A percentile compares a stretch with the other conserved stretches of the same genome.
Conservation (phyloP, 2,113 vertebrate species). For the Rhynchopsitta pachyrhyncha region DNA sequence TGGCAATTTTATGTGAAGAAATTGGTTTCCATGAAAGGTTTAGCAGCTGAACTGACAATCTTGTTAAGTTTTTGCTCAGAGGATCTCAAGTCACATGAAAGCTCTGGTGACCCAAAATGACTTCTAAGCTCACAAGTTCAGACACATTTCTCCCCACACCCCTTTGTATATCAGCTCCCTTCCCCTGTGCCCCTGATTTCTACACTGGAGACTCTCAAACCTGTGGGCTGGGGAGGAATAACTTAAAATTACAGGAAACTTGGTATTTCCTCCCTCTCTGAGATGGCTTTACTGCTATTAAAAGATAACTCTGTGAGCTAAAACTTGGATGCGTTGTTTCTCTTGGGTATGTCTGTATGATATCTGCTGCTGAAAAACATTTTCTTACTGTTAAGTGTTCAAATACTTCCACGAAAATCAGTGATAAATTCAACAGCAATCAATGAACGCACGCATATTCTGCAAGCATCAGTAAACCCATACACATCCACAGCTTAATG, state of each 20-base stretch:
- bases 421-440: background rate
- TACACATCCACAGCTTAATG: background rate
- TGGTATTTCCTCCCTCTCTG: background rate
- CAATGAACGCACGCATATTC: background rate
- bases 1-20: background rate
- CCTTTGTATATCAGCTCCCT: background rate
- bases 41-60: background rate
- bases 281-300: background rate
- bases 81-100: background rate
- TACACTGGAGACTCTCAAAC: background rate
- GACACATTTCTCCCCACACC: background rate
- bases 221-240: background rate
- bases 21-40: background rate
- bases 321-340: background rate
- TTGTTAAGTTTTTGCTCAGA: background rate
- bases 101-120: background rate
- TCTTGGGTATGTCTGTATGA: background rate
- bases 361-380: background rate
- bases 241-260: background rate
- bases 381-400: background rate
- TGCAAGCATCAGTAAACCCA: background rate
- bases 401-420: background rate
- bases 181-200: background rate
- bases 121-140: background rate
- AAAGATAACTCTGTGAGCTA: background rate